These are phyloP conservation scores for Agrypnia vestita DNA, from an alignment of 1,140 invertebrate species.

Conservation along the genomic window DNA sequence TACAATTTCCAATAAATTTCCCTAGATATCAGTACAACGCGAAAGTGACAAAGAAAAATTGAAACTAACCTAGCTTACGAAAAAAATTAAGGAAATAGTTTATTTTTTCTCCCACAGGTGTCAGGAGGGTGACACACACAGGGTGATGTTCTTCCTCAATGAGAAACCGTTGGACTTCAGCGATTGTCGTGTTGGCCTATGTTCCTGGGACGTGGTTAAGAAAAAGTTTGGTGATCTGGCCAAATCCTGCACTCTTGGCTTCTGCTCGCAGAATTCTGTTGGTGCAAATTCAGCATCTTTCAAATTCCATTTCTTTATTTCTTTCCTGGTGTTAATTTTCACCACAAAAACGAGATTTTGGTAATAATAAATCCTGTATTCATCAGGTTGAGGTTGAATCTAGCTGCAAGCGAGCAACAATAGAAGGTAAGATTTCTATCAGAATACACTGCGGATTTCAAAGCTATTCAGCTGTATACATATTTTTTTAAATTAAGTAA, in stretches of 20 bases:
- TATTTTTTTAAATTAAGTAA: too few species aligned
- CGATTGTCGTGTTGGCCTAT: constrained; percentile 76
- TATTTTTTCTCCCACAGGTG: constrained; percentile 68
- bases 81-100: not conserved
- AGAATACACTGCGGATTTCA: too few species aligned
- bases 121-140: constrained; percentile 71
- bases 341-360: not conserved
- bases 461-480: too few species aligned
- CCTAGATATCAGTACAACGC: too few species aligned
- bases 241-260: constrained; percentile 66
- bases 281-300: constrained; percentile 30
- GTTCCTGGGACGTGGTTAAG: constrained; percentile 73
- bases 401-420: too few species aligned
- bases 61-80: too few species aligned
- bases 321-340: not conserved
- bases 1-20: too few species aligned
- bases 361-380: not conserved
- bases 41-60: too few species aligned
- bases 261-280: constrained; percentile 66
- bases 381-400: too few species aligned
- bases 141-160: constrained; percentile 78
- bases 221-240: constrained; percentile 63
- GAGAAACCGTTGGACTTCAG: constrained; percentile 75
- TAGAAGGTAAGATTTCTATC: too few species aligned
- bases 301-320: not conserved